phyloP scores from a whole-genome alignment of 2,797 vertebrate species.

The Pipistrellus pygmaeus region DNA sequence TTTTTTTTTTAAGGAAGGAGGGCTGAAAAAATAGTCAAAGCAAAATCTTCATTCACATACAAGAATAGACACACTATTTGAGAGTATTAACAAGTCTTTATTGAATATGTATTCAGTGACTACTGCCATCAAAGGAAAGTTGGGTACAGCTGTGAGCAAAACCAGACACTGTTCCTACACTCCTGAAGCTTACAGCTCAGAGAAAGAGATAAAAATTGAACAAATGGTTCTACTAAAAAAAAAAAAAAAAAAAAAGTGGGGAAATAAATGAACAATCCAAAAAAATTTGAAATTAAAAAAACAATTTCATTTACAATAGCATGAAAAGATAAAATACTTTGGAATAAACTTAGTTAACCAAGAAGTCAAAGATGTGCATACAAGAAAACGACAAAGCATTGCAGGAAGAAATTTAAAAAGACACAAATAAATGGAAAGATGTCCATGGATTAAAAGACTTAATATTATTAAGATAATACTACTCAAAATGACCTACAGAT shows the following conservation, averaged over 20 bases:
- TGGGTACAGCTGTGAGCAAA: background rate
- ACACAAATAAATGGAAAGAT: slow-evolving; percentile 5
- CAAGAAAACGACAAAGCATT: background rate
- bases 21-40: slow-evolving; percentile 1
- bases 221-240: background rate
- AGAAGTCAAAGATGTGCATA: background rate
- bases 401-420: slow-evolving; percentile 9
- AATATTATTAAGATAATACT: background rate
- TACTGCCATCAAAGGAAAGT: background rate
- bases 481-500: background rate
- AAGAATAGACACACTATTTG: background rate
- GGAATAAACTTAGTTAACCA: slow-evolving; percentile 18
- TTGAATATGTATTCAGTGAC: background rate
- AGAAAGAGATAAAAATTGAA: slow-evolving; percentile 15
- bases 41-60: background rate
- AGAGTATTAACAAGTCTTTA: slow-evolving; percentile 7
- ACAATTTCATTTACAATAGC: background rate
- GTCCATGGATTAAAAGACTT: background rate
- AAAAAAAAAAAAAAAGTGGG: background rate
- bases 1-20: background rate
- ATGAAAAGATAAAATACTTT: slow-evolving; percentile 44
- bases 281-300: slow-evolving; percentile 45
- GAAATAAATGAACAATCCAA: background rate
- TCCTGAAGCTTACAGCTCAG: background rate
- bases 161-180: background rate